These are phyloP conservation scores for Phrynosoma blainvillii DNA, from an alignment of 2,113 vertebrate genomes.

Conservation along the genomic window DNA sequence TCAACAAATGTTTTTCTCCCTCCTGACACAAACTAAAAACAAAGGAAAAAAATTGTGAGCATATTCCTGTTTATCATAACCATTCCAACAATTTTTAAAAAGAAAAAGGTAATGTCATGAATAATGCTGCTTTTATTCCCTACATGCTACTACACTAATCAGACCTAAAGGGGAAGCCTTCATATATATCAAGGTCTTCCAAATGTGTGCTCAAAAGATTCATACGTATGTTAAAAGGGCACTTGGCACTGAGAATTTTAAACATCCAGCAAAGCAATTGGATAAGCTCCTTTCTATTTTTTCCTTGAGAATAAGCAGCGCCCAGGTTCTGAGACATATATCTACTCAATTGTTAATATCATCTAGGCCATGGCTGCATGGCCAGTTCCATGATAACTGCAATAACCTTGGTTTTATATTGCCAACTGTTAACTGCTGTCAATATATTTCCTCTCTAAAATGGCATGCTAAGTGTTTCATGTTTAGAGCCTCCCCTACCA, in stretches of 20 bases:
- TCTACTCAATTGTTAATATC: neutral
- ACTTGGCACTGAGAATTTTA: neutral
- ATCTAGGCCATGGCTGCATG: neutral
- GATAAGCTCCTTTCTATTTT: neutral
- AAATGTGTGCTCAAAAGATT: neutral
- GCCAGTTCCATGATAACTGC: neutral
- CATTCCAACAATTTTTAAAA: neutral
- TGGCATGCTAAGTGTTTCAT: slow-evolving; percentile 40
- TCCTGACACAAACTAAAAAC: neutral
- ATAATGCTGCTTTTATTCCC: neutral
- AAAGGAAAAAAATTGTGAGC: neutral
- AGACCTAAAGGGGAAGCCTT: neutral
- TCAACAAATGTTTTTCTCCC: neutral
- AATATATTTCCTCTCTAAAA: slow-evolving; percentile 36
- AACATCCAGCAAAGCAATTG: neutral
- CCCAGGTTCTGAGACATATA: neutral
- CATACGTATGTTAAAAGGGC: neutral
- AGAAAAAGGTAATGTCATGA: neutral
- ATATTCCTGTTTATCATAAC: neutral
- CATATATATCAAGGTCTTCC: neutral
- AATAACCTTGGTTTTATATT: slow-evolving; percentile 9
- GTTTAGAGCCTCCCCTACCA: slow-evolving; percentile 27
- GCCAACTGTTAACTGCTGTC: slow-evolving; percentile 27
- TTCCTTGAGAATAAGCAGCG: neutral
- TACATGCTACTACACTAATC: neutral